These are phyloP conservation scores for Pediacus dermestoides DNA, from an alignment of 2,888 invertebrate genomes.

Conservation along the genomic window DNA sequence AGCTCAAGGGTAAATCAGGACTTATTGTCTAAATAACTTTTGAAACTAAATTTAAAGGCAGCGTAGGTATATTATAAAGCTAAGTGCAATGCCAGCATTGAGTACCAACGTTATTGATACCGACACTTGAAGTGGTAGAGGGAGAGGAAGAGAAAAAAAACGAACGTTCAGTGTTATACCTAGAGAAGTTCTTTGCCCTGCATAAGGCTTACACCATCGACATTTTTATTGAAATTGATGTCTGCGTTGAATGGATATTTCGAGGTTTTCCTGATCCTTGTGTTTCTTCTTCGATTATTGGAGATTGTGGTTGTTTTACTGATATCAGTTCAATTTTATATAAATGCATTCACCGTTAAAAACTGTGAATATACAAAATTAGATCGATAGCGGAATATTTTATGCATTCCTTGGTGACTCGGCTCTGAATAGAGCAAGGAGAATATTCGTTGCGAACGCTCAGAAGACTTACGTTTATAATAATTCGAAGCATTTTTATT, in stretches of 20 bases:
- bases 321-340: slow-evolving; percentile 4
- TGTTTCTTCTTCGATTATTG: slow-evolving; percentile 41
- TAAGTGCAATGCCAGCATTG: slow-evolving; percentile 1
- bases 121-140: slow-evolving; percentile 15
- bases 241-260: slow-evolving; percentile 43
- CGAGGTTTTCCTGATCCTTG: slow-evolving; percentile 38
- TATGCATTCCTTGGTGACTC: too few relatives aligned
- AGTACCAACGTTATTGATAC: slow-evolving; percentile 19
- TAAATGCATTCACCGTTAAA: slow-evolving; percentile 5
- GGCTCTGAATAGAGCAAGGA: too few relatives aligned
- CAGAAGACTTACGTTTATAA: too few relatives aligned
- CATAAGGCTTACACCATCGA: slow-evolving; percentile 37
- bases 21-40: neutral
- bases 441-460: too few relatives aligned
- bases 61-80: slow-evolving; percentile 2
- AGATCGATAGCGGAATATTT: too few relatives aligned
- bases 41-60: slow-evolving; percentile 1
- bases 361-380: too few relatives aligned
- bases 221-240: slow-evolving; percentile 48
- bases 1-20: too few relatives aligned
- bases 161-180: slow-evolving; percentile 17
- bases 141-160: slow-evolving; percentile 14
- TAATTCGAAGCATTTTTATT: too few relatives aligned
- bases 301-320: slow-evolving; percentile 32
- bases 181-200: slow-evolving; percentile 31